Conservation (phyloP, 2,888 invertebrate genomes). For the Candidula unifasciata region DNA sequence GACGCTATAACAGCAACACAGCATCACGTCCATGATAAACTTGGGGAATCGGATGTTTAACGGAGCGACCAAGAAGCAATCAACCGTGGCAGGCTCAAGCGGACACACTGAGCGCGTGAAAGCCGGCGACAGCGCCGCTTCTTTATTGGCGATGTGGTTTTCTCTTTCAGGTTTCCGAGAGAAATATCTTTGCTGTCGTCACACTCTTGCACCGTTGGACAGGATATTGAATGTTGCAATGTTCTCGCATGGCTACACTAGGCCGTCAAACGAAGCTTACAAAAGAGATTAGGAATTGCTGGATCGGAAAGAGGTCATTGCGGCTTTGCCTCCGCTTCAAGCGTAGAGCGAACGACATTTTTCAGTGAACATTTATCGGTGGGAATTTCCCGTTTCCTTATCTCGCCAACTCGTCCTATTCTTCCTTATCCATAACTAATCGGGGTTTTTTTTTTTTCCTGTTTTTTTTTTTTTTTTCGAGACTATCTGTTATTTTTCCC, state of each 20-base stretch:
- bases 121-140: conserved; percentile 2
- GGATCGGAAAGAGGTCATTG: conserved; percentile 28
- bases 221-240: conserved; percentile 48
- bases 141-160: conserved; percentile 45
- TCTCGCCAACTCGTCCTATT: too few species aligned
- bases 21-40: conserved; percentile 28
- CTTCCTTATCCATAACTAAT: too few species aligned
- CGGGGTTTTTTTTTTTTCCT: too few species aligned
- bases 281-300: conserved; percentile 31
- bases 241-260: conserved; percentile 31
- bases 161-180: conserved; percentile 29
- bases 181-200: conserved; percentile 31
- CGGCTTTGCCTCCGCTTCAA: conserved; percentile 3
- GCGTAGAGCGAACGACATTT: conserved; percentile 42
- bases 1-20: conserved; percentile 28
- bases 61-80: conserved; percentile 36
- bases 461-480: too few species aligned
- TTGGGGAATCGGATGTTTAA: conserved; percentile 26
- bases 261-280: not conserved
- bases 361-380: conserved; percentile 45
- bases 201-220: conserved; percentile 16
- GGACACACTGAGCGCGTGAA: conserved; percentile 31
- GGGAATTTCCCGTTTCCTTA: too few species aligned
- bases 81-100: conserved; percentile 22
- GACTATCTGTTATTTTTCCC: too few species aligned